phyloP scores from a whole-genome alignment of 2,888 invertebrate species.

The Cephonodes hylas region DNA sequence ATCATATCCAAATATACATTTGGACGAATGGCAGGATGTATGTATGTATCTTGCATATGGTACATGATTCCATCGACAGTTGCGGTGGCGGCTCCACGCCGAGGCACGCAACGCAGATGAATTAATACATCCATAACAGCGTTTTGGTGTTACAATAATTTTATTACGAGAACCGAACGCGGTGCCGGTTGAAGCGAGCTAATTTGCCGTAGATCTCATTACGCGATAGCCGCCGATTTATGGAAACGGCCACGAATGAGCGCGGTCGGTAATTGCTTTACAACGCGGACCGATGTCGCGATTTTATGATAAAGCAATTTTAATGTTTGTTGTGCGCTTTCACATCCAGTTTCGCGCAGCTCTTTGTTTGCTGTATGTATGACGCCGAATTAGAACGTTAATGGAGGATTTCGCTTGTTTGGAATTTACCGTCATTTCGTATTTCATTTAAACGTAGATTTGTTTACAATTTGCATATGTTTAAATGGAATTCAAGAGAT shows the following conservation, averaged over 20 bases:
- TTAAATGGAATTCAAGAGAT: neutral
- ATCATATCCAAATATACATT: too few species aligned
- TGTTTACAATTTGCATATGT: neutral
- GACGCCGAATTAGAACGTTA: neutral
- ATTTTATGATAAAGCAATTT: constrained; percentile 28
- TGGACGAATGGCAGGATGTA: too few species aligned
- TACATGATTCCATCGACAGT: neutral
- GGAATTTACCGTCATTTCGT: neutral
- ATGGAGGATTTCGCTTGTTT: neutral
- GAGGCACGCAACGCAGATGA: neutral
- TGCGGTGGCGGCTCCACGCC: neutral
- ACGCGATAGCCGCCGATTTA: constrained; percentile 41
- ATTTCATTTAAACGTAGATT: neutral
- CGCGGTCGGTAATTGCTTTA: constrained; percentile 39
- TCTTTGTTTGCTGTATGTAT: neutral
- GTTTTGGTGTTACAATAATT: constrained; percentile 17
- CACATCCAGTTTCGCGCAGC: neutral
- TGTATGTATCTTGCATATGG: too few species aligned
- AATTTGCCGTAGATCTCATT: constrained; percentile 49
- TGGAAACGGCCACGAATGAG: constrained; percentile 34
- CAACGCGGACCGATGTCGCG: constrained; percentile 29
- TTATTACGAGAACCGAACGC: constrained; percentile 25
- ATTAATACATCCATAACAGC: constrained; percentile 13
- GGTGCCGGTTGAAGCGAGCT: constrained; percentile 30
- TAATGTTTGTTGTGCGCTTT: constrained; percentile 1